These are phyloP conservation scores for Flexamia atlantica DNA, from an alignment of 2,888 invertebrate species.

Conservation along the genomic window DNA sequence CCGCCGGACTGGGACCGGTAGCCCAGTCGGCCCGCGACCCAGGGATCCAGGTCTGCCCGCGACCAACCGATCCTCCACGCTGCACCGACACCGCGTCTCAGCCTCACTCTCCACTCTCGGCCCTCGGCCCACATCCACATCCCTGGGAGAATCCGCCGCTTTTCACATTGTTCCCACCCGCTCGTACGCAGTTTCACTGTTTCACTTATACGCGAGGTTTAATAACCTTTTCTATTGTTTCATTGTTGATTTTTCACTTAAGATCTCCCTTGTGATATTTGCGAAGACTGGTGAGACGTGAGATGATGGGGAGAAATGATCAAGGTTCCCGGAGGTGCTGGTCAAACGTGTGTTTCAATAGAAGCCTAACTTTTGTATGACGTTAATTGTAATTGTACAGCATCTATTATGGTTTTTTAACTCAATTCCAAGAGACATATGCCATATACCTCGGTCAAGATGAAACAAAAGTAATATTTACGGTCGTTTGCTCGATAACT, in stretches of 20 bases:
- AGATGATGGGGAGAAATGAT: too few species aligned
- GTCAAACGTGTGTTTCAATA: too few species aligned
- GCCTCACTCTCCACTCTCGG: background rate
- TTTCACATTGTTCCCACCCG: background rate
- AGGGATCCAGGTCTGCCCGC: constrained; percentile 5
- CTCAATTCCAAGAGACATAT: too few species aligned
- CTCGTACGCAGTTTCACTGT: background rate
- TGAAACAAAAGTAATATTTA: too few species aligned
- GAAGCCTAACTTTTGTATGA: too few species aligned
- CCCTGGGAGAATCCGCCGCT: background rate
- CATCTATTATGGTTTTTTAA: too few species aligned
- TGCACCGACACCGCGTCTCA: background rate
- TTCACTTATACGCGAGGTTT: background rate
- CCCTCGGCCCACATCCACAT: constrained; percentile 18
- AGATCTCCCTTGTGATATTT: background rate
- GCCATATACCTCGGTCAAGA: too few species aligned
- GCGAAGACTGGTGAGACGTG: too few species aligned
- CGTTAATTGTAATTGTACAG: too few species aligned
- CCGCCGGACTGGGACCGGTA: too few species aligned
- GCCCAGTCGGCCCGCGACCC: background rate
- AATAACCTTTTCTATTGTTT: background rate
- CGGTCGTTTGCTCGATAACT: too few species aligned
- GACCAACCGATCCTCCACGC: constrained; percentile 53
- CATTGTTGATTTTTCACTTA: background rate
- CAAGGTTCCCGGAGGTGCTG: too few species aligned